A percentile compares a stretch with the other conserved stretches of the same genome.
These are phyloP conservation scores for Montipora capricornis DNA, from an alignment of 64 coral and sea anemone species.

Conservation along the genomic window DNA sequence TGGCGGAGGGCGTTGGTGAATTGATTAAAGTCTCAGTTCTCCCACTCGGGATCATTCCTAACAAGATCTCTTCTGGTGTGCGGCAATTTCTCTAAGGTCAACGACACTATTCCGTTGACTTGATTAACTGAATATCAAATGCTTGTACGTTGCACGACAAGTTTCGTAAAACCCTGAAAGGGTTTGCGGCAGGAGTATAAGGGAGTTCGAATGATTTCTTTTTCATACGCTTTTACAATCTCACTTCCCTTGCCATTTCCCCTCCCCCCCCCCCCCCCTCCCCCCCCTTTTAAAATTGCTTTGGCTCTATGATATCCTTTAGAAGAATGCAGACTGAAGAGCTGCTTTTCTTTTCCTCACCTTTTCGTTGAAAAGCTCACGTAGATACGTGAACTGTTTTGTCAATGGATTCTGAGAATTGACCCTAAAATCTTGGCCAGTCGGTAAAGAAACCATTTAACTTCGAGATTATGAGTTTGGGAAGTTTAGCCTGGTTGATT, in stretches of 20 bases:
- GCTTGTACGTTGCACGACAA: not conserved
- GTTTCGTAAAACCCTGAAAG: not conserved
- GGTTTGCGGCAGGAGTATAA: not conserved
- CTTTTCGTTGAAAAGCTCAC: not conserved
- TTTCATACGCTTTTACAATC: not conserved
- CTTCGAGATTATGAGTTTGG: too few species aligned
- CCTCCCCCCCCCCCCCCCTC: too few species aligned
- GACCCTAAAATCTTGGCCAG: not conserved
- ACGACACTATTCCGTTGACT: not conserved
- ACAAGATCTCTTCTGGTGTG: not conserved
- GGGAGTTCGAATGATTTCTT: not conserved
- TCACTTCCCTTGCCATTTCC: not conserved
- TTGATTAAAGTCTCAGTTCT: not conserved
- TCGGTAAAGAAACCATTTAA: not conserved
- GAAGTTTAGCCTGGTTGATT: too few species aligned
- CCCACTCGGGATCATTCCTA: not conserved
- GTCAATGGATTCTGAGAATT: not conserved
- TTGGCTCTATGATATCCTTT: slow-evolving; percentile 20
- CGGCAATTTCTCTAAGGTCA: not conserved
- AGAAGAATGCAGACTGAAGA: not conserved
- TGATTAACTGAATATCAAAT: not conserved
- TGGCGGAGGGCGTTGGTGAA: not conserved
- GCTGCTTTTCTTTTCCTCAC: too few species aligned
- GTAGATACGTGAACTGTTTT: not conserved
- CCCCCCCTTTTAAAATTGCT: not conserved